phyloP scores from a whole-genome alignment of 1,140 invertebrate genomes.

The Hylaeus volcanicus region DNA sequence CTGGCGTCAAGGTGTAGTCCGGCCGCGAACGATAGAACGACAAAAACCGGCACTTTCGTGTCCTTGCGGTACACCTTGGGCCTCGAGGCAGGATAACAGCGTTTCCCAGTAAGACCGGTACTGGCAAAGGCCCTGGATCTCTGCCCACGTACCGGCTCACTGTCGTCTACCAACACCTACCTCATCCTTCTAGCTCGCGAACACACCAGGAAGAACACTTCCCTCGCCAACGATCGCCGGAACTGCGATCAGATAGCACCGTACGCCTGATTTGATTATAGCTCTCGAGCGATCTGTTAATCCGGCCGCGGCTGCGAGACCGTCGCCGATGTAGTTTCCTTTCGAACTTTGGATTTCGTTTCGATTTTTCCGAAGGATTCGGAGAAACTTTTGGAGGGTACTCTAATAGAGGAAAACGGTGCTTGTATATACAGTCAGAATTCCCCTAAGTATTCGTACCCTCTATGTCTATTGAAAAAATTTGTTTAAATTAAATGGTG shows the following conservation, averaged over 20 bases:
- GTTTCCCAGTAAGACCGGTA: conserved; percentile 55
- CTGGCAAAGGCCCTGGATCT: conserved; percentile 45
- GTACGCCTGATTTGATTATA: conserved; percentile 23
- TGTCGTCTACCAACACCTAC: conserved; percentile 46
- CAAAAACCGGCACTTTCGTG: conserved; percentile 62
- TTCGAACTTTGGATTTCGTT: too few species aligned
- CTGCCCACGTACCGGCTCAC: conserved; percentile 53
- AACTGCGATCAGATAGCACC: conserved; percentile 19
- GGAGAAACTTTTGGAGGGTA: too few species aligned
- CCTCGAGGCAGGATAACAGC: conserved; percentile 57
- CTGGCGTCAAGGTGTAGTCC: conserved; percentile 18
- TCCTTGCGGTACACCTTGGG: conserved; percentile 65
- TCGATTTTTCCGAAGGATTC: too few species aligned
- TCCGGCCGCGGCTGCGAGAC: too few species aligned
- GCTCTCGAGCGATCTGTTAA: neutral
- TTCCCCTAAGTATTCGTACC: too few species aligned
- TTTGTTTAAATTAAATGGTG: too few species aligned
- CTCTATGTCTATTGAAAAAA: too few species aligned
- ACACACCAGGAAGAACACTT: conserved; percentile 55
- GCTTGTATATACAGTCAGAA: too few species aligned
- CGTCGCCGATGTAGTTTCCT: too few species aligned
- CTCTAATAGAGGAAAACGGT: too few species aligned
- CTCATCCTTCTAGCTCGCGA: conserved; percentile 17
- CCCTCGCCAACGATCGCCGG: neutral
- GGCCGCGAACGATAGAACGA: conserved; percentile 28